Base-by-base conservation (phyloP, 1,140 invertebrate genomes). In the Leptinotarsa lineolata region DNA sequence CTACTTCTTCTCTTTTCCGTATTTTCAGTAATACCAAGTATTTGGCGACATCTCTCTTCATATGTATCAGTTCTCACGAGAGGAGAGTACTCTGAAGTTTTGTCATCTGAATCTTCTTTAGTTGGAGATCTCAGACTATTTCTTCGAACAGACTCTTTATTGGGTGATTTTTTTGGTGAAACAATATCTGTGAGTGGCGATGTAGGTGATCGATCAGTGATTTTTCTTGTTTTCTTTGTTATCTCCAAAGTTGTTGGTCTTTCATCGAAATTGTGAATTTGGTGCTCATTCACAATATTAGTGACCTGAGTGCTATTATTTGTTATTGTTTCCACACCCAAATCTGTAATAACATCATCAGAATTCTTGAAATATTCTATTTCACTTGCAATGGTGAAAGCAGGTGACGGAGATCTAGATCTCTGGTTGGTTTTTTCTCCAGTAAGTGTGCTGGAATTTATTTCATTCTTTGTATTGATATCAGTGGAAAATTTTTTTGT, bases 1-100 rank as follows among this genome's bases (percentile, higher is more conserved):
- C 76, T 79, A 39, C 69, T 70, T 61, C 74, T 74, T 69, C 78
- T 78, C 58, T 58, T 79, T 73, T 77, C 74, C n/a, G 72, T 79
- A 22, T 76, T 83, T 64, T 85, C 82, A 59, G 85, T 85, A 83
- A 91, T 89, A 6, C 90, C 90, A 48, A 91, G 80, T 73, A 91
- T 90, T 77, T 90, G 88, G 39, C 88, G 84, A 77, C 90, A 91
- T n/a, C 90, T 85, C 83, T 91, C 90, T 83, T 91, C 90, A 70
- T 91, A 91, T n/a, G 90, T 91, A 82, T 91, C 90, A 54, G 88
- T 88, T 78, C 90, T 86, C 75, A 85, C 85, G 63, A 88, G 83
- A 21, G 60, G 60, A 16, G 20, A 58, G 21, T 4, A 54, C 16
- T 70, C 12, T n/a, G 20, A n/a, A 71, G 30, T 66, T 39, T 72